Evolutionary conservation across 2,797 vertebrate species (phyloP), one percentile per base, ranked within the genome.

Genomic region (Brachymystax lenok): DNA sequence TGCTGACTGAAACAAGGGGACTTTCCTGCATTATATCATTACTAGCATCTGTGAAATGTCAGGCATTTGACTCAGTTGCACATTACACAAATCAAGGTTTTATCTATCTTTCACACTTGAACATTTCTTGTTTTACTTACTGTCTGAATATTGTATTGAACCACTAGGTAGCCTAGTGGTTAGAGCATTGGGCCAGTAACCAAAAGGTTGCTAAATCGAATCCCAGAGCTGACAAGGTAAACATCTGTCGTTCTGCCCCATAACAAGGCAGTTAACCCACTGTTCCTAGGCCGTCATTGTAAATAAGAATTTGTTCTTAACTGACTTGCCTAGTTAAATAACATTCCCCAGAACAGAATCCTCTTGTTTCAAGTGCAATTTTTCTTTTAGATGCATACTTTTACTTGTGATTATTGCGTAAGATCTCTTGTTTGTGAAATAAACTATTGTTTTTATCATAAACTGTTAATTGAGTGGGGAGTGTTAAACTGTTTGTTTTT

Each of bases 361-460:
- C 19, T 40, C 17, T 71, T n/a, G 3, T 71, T 71, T 54, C 28
- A 1, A 52, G 4, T 52, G 17, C 8, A 28, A 71, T 78, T 19
- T 78, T 19, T 52, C 17, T 64, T 28, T n/a, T 30, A 35, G 59
- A 28, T 63, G 70, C 50, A 13, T 73, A 73, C 17, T 52, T 81
- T 75, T 75, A 28, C 8, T 76, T 71, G 72, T n/a, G 21, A 30
- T 75, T 5, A 17, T 0, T 64, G 21, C 4, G 3, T 30, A 66
- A 28, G 21, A 66, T 66, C 28, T 33, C 10, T n/a, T 33, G 27
- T 28, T 17, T 68, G 17, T 68, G 33, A 69, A 69, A 69, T 73
- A 73, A 73, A 73, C 7, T 73, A 73, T 59, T 1, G 52, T 59
- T 73, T 28, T 54, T 56, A 7, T 27, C 1, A 30, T 40, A 56